Base-by-base conservation (phyloP, 1,140 invertebrate genomes). In the Pseudomyrmex cubaensis region DNA sequence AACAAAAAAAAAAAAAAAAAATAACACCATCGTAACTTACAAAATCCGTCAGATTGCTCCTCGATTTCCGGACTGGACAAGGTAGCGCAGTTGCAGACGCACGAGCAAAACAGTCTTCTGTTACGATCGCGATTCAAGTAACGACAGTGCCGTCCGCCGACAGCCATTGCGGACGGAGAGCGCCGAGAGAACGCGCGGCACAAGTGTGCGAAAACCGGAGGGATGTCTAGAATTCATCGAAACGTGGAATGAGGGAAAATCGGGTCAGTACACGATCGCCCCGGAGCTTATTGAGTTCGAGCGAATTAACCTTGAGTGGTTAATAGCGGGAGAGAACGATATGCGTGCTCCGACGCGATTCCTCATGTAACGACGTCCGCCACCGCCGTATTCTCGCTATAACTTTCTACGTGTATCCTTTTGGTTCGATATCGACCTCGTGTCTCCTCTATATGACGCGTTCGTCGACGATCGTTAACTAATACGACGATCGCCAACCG, bases 271-370 rank as follows among this genome's bases (percentile, higher is more conserved):
- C n/a, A 22, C 4, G 10, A 10, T 22, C 3, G 25, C 56, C 56
- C 64, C 25, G 57, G 10, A 5, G 35, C 35, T 22, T 35, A 35
- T 35, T 0, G 35, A 35, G 35, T 35, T 35, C 52, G 20, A 69
- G 50, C 44, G 44, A 69, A 82, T 75, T 70, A 48, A 25, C 52
- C 73, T 44, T 63, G 78, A 8, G 20, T 50, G 15, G 35, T 9
- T 44, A 64, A 46, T 72, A 76, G 59, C 48, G 20, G 64, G 25
- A 63, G 59, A 86, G 50, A 72, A 72, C 64, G 63, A 70, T 56
- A 67, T 87, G 86, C 86, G 85, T 87, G 86, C 61, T 63, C 9
- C 54, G 63, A 46, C 46, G 35, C 63, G 50, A 87, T 87, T 87
- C 64, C 57, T 84, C 82, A 75, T 84, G 20, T 7, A 12, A 13